A percentile compares a stretch with the other conserved stretches of the same genome.
These are phyloP conservation scores for Alces alces DNA, from an alignment of 2,113 vertebrate species.

Conservation along the genomic window DNA sequence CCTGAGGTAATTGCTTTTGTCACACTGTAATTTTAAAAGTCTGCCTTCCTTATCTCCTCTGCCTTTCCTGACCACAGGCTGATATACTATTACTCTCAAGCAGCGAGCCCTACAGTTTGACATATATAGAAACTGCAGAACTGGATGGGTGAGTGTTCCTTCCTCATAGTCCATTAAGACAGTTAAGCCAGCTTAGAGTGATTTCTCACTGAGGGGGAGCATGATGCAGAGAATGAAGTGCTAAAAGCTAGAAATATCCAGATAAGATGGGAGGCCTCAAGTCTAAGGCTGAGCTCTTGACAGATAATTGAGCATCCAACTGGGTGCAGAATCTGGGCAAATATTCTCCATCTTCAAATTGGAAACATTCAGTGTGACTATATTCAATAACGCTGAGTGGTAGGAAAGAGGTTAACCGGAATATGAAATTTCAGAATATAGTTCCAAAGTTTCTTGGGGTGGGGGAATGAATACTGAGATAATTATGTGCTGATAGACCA, in stretches of 20 bases:
- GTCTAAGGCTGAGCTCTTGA: background rate
- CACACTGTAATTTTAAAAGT: background rate
- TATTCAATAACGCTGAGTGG: background rate
- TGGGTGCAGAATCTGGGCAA: background rate
- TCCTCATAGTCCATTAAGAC: background rate
- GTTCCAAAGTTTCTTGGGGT: background rate
- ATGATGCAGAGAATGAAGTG: background rate
- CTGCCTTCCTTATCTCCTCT: slow-evolving; percentile 26
- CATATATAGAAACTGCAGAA: slow-evolving; percentile 94
- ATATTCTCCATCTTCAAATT: background rate
- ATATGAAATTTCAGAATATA: slow-evolving; percentile 3
- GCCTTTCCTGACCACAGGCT: slow-evolving; percentile 81
- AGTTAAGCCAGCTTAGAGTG: background rate
- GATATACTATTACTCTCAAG: slow-evolving; percentile 93
- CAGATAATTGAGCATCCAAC: background rate
- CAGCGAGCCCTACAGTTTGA: slow-evolving; percentile 92
- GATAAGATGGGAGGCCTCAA: background rate
- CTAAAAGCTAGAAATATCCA: slow-evolving; percentile 1
- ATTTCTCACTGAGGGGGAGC: background rate
- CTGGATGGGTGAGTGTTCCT: slow-evolving; percentile 89
- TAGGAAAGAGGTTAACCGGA: background rate
- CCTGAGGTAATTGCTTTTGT: background rate
- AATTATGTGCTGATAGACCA: background rate
- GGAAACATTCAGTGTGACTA: background rate
- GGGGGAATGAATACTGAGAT: background rate